Evolutionary conservation across 2,888 invertebrate species (phyloP), one percentile per base, ranked within the genome.

Genomic region (Onchidella celtica): DNA sequence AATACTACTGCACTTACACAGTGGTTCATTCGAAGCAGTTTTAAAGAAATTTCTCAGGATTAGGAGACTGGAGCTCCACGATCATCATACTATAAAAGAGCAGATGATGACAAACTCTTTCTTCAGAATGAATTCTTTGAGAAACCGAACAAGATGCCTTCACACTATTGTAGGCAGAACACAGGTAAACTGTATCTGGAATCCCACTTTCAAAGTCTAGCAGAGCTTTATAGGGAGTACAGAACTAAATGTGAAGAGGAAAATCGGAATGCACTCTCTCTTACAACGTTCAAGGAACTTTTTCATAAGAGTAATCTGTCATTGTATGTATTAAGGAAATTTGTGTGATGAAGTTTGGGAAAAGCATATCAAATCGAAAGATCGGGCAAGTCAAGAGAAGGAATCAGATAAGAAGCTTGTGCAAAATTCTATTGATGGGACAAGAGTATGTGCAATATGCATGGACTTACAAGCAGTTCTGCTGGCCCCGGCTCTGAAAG

Each of bases 21-120:
- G 61, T 61, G 61, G 61, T 61, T 61, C n/a, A 61, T 61, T 61
- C 61, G 61, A 24, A 61, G 61, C 61, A 14, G 61, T 61, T 61
- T 21, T n/a, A 6, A 61, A 61, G 61, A 61, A 61, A 61, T 6
- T 61, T 61, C 61, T 27, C n/a, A 61, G 21, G 61, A 61, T 27
- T 61, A 6, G 61, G 61, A 61, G 21, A 61, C 21, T 6, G 61
- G n/a, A 14, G 61, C 61, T 61, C 4, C n/a, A 61, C 21, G 61
- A 61, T 61, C 27, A 27, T 61, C 61, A 61, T 61, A 61, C 27
- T n/a, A 61, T 27, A 61, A 21, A 61, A 61, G 4, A 21, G 27
- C n/a, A 6, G 21, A 24, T 27, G 21, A 24, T 47, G 47, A 47
- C 47, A 47, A 47, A 47, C 47, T 47, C 47, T 47, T 47, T 47